Evolutionary conservation across 2,113 vertebrate species (phyloP).

Genomic region (Anhinga anhinga): DNA sequence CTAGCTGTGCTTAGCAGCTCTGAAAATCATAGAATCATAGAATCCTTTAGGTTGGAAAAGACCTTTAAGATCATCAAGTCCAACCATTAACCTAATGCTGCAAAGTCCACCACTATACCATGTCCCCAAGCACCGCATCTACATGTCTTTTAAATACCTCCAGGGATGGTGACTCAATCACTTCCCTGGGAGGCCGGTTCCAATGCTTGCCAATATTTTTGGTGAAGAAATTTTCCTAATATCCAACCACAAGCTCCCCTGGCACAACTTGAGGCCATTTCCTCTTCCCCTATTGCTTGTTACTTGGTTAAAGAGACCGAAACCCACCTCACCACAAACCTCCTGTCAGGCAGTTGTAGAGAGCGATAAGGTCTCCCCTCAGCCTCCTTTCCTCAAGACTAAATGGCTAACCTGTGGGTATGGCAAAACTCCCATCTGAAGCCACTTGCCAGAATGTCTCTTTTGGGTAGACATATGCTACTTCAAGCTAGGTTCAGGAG

Average conservation of each 20-base stretch:
- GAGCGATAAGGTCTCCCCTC: fast-evolving
- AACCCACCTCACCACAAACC: fast-evolving
- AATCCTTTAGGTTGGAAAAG: background rate
- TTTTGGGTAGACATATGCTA: background rate
- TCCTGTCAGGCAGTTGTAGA: background rate
- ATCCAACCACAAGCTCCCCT: background rate
- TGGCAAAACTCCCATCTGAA: background rate
- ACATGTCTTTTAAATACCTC: background rate
- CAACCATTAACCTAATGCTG: background rate
- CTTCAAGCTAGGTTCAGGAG: background rate
- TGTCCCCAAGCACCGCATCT: background rate
- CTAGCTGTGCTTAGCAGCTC: background rate
- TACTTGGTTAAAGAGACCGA: background rate
- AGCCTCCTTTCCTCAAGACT: background rate
- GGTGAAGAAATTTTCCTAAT: background rate
- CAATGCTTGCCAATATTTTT: background rate
- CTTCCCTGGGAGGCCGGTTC: background rate
- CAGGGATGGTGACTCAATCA: background rate
- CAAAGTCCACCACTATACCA: background rate
- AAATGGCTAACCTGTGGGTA: background rate
- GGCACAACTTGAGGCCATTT: background rate
- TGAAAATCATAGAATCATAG: background rate
- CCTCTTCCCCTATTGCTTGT: background rate
- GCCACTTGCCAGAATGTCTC: background rate
- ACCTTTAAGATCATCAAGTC: background rate